Conservation (phyloP, 1,140 invertebrate genomes). For the Arctopsyche grandis region DNA sequence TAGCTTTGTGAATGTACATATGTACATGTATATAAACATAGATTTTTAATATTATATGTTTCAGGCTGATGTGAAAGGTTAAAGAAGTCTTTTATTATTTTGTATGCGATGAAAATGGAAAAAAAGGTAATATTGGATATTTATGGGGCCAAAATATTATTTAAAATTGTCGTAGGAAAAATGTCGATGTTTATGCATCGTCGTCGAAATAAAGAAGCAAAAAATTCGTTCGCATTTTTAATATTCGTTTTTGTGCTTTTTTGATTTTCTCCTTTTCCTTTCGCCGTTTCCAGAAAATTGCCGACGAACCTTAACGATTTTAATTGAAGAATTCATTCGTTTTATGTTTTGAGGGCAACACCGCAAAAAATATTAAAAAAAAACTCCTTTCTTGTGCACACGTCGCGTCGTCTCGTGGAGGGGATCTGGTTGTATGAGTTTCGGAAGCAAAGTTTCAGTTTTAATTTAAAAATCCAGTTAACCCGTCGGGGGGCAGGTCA, state of each 20-base stretch:
- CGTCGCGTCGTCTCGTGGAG: no score
- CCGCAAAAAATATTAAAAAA: no score
- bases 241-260: conserved; percentile 14
- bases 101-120: not conserved
- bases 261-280: not conserved
- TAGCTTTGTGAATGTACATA: no score
- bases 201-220: conserved; percentile 1
- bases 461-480: conserved; percentile 40
- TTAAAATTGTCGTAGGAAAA: not conserved
- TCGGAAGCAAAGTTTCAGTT: conserved; percentile 17
- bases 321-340: conserved; percentile 9
- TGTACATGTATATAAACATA: no score
- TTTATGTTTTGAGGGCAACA: not conserved
- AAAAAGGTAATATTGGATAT: conserved; percentile 4
- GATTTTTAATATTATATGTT: no score
- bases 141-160: conserved; percentile 9
- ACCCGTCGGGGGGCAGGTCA: conserved; percentile 5
- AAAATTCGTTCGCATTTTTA: conserved; percentile 4
- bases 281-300: not conserved
- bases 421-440: not conserved
- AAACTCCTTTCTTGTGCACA: no score
- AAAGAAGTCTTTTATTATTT: not conserved
- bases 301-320: conserved; percentile 18
- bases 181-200: conserved; percentile 9
- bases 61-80: no score